Percentiles rank a stretch among this genome's conserved stretches.
These are phyloP conservation scores for Sitobion miscanthi DNA, from an alignment of 1,140 invertebrate genomes.

Conservation along the genomic window DNA sequence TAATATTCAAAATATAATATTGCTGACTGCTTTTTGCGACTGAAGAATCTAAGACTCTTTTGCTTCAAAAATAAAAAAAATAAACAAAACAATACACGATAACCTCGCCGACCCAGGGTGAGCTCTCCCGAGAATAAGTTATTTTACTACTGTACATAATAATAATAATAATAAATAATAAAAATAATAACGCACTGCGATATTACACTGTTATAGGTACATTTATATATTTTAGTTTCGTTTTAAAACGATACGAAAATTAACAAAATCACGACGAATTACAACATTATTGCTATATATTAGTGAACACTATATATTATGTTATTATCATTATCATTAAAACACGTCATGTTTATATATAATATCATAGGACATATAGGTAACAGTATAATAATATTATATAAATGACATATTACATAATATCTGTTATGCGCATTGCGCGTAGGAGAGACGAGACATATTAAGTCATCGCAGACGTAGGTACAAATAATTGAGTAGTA, in stretches of 20 bases:
- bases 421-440: not conserved
- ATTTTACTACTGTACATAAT: not conserved
- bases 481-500: not conserved
- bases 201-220: not conserved
- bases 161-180: not conserved
- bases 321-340: not conserved
- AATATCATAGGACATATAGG: not conserved
- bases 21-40: not conserved
- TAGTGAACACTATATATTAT: not conserved
- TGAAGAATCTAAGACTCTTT: not conserved
- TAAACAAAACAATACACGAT: not conserved
- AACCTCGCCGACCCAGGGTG: not conserved
- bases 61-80: not conserved
- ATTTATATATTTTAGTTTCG: not conserved
- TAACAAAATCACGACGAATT: not conserved
- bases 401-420: not conserved
- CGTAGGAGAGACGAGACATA: not conserved
- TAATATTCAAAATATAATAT: not conserved
- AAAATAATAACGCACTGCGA: not conserved
- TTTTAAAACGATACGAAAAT: not conserved
- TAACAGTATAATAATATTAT: not conserved
- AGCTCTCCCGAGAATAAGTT: not conserved
- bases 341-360: not conserved
- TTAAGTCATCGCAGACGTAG: not conserved
- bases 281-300: conserved; percentile 16